Evolutionary conservation across 2,888 invertebrate genomes (phyloP).

Genomic region (Dynastes hyllus): DNA sequence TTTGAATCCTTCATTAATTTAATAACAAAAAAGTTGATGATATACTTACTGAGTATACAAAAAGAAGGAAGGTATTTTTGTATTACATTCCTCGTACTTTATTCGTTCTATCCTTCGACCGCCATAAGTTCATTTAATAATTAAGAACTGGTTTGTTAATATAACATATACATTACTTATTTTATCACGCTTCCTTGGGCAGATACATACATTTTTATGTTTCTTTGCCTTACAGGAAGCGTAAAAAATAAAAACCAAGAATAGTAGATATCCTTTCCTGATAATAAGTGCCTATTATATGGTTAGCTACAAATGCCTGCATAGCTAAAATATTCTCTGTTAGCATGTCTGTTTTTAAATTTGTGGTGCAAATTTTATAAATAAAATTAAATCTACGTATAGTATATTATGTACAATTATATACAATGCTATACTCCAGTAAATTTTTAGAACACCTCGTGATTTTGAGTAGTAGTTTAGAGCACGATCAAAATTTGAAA

Average conservation of each 20-base stretch:
- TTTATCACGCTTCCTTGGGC: constrained; percentile 32
- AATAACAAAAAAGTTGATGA: too few species aligned
- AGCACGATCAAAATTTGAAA: too few species aligned
- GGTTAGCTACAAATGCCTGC: neutral
- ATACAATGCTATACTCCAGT: too few species aligned
- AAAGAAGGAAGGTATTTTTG: constrained; percentile 6
- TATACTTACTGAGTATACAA: neutral
- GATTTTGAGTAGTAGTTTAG: too few species aligned
- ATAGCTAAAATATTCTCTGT: neutral
- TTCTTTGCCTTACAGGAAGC: neutral
- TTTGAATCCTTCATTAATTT: neutral
- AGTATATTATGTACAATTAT: too few species aligned
- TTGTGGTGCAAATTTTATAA: too few species aligned
- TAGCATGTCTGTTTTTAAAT: neutral
- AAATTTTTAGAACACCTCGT: too few species aligned
- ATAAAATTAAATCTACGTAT: too few species aligned
- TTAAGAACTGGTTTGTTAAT: constrained; percentile 40
- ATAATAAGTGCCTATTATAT: neutral
- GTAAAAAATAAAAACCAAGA: constrained; percentile 10
- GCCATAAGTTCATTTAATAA: constrained; percentile 31
- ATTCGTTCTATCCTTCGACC: constrained; percentile 4
- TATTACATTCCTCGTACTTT: neutral
- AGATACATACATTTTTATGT: neutral
- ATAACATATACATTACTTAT: constrained; percentile 42
- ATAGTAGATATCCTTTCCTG: neutral